These are phyloP conservation scores for Drosophila anceps DNA, from an alignment of 2,888 invertebrate genomes.

Conservation along the genomic window DNA sequence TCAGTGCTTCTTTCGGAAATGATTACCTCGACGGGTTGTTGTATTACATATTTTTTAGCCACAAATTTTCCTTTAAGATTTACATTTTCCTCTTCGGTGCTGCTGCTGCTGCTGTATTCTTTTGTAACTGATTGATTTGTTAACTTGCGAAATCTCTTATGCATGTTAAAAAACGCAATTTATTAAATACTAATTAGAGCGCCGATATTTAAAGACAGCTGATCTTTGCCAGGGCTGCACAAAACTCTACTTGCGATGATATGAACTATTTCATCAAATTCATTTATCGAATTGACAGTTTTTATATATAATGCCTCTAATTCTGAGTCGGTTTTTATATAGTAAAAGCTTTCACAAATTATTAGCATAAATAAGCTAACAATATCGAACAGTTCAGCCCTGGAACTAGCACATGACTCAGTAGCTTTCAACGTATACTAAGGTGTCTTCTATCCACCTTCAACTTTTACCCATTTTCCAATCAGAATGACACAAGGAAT, in stretches of 20 bases:
- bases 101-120: slow-evolving; percentile 31
- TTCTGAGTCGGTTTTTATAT: neutral
- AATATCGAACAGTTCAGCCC: slow-evolving; percentile 14
- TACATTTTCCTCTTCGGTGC: slow-evolving; percentile 15
- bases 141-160: slow-evolving; percentile 33
- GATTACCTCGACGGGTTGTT: neutral
- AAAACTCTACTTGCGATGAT: neutral
- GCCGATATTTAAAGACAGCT: slow-evolving; percentile 47
- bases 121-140: neutral
- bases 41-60: slow-evolving; percentile 15
- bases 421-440: slow-evolving; percentile 2
- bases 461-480: slow-evolving; percentile 9
- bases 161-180: slow-evolving; percentile 26
- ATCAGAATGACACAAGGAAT: slow-evolving; percentile 37
- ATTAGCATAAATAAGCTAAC: no score
- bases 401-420: slow-evolving; percentile 50
- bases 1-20: slow-evolving; percentile 49
- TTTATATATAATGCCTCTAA: neutral
- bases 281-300: neutral
- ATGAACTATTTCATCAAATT: neutral
- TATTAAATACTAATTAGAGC: neutral
- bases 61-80: slow-evolving; percentile 1
- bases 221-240: slow-evolving; percentile 38
- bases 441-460: slow-evolving; percentile 7
- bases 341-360: neutral